Evolutionary conservation across 2,113 vertebrate species (phyloP).

Genomic region (Corydoras maculifer): DNA sequence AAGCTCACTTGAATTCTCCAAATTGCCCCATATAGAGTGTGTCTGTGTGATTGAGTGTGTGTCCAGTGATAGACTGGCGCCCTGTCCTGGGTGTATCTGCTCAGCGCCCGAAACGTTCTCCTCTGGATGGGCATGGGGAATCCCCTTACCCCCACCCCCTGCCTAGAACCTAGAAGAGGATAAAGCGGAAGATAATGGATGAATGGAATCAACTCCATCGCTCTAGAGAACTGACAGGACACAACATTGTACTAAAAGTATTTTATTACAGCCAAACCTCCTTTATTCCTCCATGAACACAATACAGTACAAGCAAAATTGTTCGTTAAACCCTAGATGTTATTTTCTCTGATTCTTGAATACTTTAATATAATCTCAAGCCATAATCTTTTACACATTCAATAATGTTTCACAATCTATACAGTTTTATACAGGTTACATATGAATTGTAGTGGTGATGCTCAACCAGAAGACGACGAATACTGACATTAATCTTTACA

Average conservation of each 20-base stretch:
- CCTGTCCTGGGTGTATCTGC: no score
- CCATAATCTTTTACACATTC: constrained; percentile 78
- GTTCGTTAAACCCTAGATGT: constrained; percentile 82
- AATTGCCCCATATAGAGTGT: no score
- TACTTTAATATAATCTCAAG: constrained; percentile 69
- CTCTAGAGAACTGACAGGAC: constrained; percentile 22
- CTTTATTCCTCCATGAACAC: constrained; percentile 93
- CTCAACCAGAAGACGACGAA: constrained; percentile 81
- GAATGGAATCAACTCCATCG: no score
- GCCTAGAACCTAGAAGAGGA: no score
- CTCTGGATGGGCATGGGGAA: no score
- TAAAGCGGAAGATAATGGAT: no score
- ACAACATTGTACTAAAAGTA: constrained; percentile 88
- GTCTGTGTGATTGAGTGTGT: no score
- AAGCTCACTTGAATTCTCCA: no score
- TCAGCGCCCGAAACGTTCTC: no score
- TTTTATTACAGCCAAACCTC: constrained; percentile 99
- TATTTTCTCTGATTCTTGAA: constrained; percentile 64
- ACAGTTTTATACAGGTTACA: constrained; percentile 99
- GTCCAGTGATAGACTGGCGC: no score
- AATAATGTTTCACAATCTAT: constrained; percentile 95
- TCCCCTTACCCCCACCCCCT: no score
- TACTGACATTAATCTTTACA: constrained; percentile 95
- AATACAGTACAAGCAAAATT: constrained; percentile 99
- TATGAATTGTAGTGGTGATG: constrained; percentile 89